Evolutionary conservation across 2,797 vertebrate genomes (phyloP).

Genomic region (Capromys pilorides): DNA sequence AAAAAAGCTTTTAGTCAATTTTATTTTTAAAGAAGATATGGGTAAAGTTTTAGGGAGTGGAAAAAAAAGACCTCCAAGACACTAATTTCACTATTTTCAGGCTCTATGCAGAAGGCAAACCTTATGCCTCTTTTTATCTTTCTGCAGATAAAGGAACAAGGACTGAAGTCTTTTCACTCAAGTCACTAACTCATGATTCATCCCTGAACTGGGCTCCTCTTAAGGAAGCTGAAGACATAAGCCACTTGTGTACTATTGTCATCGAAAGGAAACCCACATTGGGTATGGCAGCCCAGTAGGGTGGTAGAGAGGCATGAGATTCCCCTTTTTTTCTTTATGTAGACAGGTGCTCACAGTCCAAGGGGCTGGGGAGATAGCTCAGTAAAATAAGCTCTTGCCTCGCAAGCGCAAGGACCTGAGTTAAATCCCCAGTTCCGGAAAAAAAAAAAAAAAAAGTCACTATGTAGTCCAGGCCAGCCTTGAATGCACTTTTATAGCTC

Average conservation of each 20-base stretch:
- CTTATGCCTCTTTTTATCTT: neutral
- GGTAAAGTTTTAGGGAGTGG: neutral
- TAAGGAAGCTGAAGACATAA: neutral
- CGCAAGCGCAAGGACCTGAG: too few relatives aligned
- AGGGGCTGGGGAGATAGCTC: too few relatives aligned
- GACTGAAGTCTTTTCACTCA: conserved; percentile 39
- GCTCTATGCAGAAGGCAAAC: neutral
- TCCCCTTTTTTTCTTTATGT: neutral
- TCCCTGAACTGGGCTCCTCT: neutral
- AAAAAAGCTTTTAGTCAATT: conserved; percentile 4
- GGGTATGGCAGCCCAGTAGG: neutral
- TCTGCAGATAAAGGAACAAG: neutral
- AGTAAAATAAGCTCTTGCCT: too few relatives aligned
- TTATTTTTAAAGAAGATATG: conserved; percentile 40
- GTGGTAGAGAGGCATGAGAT: neutral
- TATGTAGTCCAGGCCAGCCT: neutral
- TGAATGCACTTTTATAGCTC: neutral
- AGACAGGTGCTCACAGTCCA: neutral
- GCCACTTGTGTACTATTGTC: neutral
- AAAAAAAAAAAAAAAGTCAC: too few relatives aligned
- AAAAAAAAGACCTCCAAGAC: neutral
- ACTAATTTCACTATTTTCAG: neutral
- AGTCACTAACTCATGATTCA: conserved; percentile 7
- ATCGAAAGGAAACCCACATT: conserved; percentile 1
- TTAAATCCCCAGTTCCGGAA: too few relatives aligned